phyloP scores from a whole-genome alignment of 1,140 invertebrate species.

The Drosophila eugracilis region DNA sequence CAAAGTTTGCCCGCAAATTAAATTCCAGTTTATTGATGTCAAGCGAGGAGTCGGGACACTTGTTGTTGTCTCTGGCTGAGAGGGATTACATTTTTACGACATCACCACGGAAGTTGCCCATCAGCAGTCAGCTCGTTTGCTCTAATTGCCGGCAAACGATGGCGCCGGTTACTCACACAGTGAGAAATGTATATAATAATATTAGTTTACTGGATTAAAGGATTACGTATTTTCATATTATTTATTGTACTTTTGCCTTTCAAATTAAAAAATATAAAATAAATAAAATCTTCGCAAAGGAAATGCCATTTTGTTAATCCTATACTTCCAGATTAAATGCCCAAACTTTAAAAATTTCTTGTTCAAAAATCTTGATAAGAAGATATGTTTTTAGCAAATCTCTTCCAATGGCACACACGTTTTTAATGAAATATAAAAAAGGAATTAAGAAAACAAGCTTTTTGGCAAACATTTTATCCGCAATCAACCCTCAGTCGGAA shows the following conservation, averaged over 20 bases:
- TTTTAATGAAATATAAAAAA: too few relatives aligned
- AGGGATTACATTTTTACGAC: constrained; percentile 38
- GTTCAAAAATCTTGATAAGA: too few relatives aligned
- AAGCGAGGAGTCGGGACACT: constrained; percentile 49
- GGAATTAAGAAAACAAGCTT: too few relatives aligned
- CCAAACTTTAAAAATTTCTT: too few relatives aligned
- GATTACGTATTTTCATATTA: not conserved
- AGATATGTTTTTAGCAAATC: too few relatives aligned
- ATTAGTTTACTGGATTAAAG: not conserved
- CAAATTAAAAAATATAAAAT: not conserved
- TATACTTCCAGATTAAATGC: too few relatives aligned
- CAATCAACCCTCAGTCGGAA: too few relatives aligned
- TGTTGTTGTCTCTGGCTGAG: constrained; percentile 60
- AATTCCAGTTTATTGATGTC: constrained; percentile 71
- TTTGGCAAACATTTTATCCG: too few relatives aligned
- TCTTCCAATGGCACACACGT: too few relatives aligned
- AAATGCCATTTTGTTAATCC: too few relatives aligned
- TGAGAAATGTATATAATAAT: not conserved
- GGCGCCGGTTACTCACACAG: constrained; percentile 42
- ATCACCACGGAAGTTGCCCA: constrained; percentile 29
- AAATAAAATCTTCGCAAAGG: too few relatives aligned
- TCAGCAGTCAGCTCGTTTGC: constrained; percentile 22
- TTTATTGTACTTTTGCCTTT: too few relatives aligned
- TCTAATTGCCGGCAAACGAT: constrained; percentile 45
- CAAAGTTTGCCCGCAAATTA: constrained; percentile 41